These are phyloP conservation scores for Balaeniceps rex DNA, from an alignment of 2,113 vertebrate species.

Conservation along the genomic window DNA sequence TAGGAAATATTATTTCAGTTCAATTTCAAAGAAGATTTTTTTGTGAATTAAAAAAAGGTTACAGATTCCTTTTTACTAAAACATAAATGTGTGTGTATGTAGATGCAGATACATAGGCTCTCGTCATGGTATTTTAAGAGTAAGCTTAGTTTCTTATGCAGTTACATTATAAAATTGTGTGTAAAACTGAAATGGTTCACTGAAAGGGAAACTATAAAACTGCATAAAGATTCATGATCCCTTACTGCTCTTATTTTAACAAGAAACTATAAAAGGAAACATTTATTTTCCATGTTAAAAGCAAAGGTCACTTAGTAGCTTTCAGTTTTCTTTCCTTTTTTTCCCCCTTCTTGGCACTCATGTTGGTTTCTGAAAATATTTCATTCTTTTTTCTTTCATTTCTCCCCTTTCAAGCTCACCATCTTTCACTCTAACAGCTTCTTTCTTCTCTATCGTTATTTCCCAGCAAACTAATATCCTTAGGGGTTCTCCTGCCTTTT, in stretches of 20 bases:
- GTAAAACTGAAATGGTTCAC: conserved; percentile 24
- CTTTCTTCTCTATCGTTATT: conserved; percentile 54
- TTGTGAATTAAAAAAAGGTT: neutral
- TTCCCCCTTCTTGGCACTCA: neutral
- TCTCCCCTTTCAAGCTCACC: conserved; percentile 35
- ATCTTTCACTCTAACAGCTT: conserved; percentile 57
- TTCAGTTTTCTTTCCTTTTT: conserved; percentile 29
- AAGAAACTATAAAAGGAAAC: conserved; percentile 63
- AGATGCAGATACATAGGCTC: neutral
- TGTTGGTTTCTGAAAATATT: conserved; percentile 30
- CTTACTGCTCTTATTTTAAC: conserved; percentile 38
- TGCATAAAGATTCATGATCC: conserved; percentile 25
- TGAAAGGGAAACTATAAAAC: conserved; percentile 23
- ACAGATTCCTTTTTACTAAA: neutral
- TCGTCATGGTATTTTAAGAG: neutral
- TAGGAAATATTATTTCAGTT: neutral
- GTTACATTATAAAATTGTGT: conserved; percentile 26
- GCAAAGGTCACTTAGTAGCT: conserved; percentile 59
- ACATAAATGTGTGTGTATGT: neutral
- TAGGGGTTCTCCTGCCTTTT: conserved; percentile 47
- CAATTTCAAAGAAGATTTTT: neutral
- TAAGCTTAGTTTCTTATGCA: neutral
- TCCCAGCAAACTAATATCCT: conserved; percentile 58
- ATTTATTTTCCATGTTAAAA: conserved; percentile 48
- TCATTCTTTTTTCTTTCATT: conserved; percentile 36